phyloP scores from a whole-genome alignment of 1,140 invertebrate species.

The Pogonomyrmex barbatus region DNA sequence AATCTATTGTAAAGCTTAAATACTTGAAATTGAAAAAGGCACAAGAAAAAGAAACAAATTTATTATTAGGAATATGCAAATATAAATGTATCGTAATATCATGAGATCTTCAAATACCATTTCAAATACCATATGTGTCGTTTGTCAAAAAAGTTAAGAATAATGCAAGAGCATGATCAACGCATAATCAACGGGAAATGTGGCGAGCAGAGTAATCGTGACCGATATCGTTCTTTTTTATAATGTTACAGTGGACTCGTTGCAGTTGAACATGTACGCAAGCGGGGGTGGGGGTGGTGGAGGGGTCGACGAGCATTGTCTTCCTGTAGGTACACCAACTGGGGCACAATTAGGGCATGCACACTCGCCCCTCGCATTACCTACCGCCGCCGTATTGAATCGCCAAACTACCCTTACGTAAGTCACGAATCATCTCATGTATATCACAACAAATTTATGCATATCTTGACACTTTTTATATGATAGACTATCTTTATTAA shows the following conservation, averaged over 20 bases:
- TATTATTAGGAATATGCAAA: not conserved
- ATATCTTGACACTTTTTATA: not conserved
- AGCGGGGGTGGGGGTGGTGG: constrained; percentile 79
- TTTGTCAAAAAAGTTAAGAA: not conserved
- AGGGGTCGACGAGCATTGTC: constrained; percentile 80
- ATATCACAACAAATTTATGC: not conserved
- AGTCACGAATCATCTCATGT: constrained; percentile 70
- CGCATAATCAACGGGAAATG: not conserved
- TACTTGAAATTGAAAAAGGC: not conserved
- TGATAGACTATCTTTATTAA: not conserved
- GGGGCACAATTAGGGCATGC: constrained; percentile 81
- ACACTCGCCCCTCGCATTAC: constrained; percentile 84
- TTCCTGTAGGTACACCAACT: constrained; percentile 78
- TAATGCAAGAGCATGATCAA: constrained; percentile 12
- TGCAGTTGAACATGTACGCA: constrained; percentile 83
- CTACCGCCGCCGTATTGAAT: constrained; percentile 84
- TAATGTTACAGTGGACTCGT: constrained; percentile 83
- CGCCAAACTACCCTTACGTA: constrained; percentile 84
- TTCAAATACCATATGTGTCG: too few species aligned
- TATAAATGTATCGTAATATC: not conserved
- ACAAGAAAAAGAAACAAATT: not conserved
- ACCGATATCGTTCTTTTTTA: constrained; percentile 42
- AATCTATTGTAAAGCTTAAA: not conserved
- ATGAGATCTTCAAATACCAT: not conserved
- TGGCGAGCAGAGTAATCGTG: constrained; percentile 30